Base-by-base conservation (phyloP, 2,113 vertebrate genomes). In the Meriones unguiculatus region DNA sequence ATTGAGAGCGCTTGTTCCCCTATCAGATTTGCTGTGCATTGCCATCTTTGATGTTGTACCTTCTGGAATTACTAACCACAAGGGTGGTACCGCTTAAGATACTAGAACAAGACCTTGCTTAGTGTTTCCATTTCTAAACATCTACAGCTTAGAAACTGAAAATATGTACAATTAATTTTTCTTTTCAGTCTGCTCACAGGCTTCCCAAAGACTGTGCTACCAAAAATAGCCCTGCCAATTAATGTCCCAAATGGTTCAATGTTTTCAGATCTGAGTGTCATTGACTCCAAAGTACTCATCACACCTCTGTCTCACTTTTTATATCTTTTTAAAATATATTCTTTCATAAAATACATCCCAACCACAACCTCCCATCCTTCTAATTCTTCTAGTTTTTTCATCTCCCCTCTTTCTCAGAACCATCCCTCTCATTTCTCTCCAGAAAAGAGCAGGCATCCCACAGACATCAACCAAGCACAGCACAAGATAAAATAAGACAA, bases 21-120 rank as follows among this genome's bases (percentile, higher is more conserved):
- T 64, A 78, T 75, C 72, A n/a, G 81, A 35, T 46, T 94, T 94
- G 17, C 0, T 91, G 84, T 18, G 89, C 91, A 24, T 87, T 95
- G 80, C 69, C 54, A 65, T 95, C 72, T 75, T 78, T 65, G 65
- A 96, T 95, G 93, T 73, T 80, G n/a, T 41, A 62, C 62, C 78
- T 96, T 18, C 65, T 87, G 70, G 94, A 96, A 93, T 84, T 89
- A 96, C 57, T 94, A 57, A n/a, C 82, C 89, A 28, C 90, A 81
- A 88, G 91, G 96, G 95, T 67, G 52, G 75, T 94, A 77, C 30
- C 59, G 81, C 22, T 85, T 94, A 62, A 78, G 65, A 64, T 6
- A 54, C 62, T 69, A 11, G 8, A 70, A 70, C 13, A 90, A 18
- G 73, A 12, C 6, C 72, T 78, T 67, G 64, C 81, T 84, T 64